Evolutionary conservation across 2,797 vertebrate genomes (phyloP).

Genomic region (Scyliorhinus canicula): DNA sequence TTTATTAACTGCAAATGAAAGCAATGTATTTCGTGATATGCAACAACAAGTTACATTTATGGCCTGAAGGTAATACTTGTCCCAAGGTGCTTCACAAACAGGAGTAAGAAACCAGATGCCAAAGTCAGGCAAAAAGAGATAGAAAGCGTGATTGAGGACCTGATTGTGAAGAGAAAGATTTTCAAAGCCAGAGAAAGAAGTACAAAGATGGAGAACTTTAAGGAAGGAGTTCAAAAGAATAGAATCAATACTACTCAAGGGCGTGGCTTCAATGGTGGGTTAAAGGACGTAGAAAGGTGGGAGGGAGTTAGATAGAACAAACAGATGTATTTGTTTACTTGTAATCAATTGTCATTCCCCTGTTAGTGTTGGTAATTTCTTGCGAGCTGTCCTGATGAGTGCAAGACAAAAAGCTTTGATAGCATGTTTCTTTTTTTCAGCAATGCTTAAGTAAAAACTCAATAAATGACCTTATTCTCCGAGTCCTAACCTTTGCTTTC

Average conservation of each 20-base stretch:
- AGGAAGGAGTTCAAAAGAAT: not conserved
- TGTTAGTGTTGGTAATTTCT: too few species aligned
- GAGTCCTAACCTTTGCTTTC: not conserved
- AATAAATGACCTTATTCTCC: not conserved
- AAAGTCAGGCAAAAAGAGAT: not conserved
- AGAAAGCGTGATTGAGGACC: not conserved
- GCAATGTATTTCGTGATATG: not conserved
- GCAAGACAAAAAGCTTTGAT: too few species aligned
- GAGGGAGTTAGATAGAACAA: not conserved
- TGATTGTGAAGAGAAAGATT: not conserved
- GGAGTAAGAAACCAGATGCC: not conserved
- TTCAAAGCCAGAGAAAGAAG: not conserved
- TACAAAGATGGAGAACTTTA: not conserved
- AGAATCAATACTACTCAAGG: not conserved
- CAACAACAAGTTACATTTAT: not conserved
- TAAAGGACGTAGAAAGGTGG: not conserved
- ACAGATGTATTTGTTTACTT: not conserved
- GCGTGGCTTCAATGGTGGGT: not conserved
- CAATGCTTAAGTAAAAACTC: not conserved
- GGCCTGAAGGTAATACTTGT: not conserved
- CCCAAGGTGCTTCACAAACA: not conserved
- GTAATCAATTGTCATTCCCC: not conserved
- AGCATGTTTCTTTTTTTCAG: too few species aligned
- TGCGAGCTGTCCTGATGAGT: too few species aligned
- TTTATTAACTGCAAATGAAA: not conserved